Conservation (phyloP, 2,888 invertebrate species). For the Itoplectis maculator region DNA sequence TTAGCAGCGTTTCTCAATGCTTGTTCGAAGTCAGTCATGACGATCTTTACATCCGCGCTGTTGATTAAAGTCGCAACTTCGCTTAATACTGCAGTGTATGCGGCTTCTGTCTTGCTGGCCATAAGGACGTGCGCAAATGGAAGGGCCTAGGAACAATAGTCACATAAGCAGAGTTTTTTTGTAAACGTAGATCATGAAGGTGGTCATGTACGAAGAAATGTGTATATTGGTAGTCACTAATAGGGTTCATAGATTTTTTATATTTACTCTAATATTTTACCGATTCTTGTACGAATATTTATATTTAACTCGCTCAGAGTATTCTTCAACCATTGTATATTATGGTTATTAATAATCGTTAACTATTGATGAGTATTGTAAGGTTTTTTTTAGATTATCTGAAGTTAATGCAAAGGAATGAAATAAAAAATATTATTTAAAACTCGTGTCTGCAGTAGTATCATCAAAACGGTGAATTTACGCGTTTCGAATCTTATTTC, state of each 20-base stretch:
- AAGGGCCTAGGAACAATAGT: slow-evolving; percentile 15
- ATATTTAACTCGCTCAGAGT: neutral
- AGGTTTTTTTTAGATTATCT: too few species aligned
- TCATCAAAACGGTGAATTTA: neutral
- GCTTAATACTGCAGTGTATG: slow-evolving; percentile 13
- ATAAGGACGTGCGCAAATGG: slow-evolving; percentile 34
- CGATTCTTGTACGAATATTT: neutral
- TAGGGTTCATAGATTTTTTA: neutral
- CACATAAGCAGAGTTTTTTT: neutral
- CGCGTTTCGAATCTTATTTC: too few species aligned
- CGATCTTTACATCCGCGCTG: neutral
- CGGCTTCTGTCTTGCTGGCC: slow-evolving; percentile 4
- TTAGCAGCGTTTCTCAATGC: slow-evolving; percentile 36
- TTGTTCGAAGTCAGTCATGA: slow-evolving; percentile 37
- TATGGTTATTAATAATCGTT: too few species aligned
- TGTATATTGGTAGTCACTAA: neutral
- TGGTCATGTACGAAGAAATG: neutral
- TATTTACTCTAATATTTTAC: neutral
- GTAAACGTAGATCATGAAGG: neutral
- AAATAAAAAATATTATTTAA: too few species aligned
- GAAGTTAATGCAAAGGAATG: too few species aligned
- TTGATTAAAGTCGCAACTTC: neutral
- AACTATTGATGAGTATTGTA: too few species aligned
- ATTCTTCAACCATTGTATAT: neutral
- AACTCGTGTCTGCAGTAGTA: too few species aligned